These are phyloP conservation scores for Scolopax bukidnonensis DNA, from an alignment of 2,797 vertebrate genomes.

Conservation along the genomic window DNA sequence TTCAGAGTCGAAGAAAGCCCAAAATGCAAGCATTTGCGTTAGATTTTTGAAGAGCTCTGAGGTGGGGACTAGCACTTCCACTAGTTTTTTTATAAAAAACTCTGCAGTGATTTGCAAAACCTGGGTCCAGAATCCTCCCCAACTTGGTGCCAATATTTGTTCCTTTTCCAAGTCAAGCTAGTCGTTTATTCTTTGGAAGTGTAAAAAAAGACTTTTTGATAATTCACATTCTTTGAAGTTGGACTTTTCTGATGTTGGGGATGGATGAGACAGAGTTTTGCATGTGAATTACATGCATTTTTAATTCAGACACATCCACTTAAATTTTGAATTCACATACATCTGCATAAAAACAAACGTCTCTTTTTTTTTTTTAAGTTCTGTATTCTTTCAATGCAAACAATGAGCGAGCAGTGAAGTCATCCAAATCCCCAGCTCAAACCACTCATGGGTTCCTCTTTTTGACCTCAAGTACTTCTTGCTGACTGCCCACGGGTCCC, in stretches of 20 bases:
- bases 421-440: background rate
- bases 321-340: background rate
- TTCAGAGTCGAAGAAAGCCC: background rate
- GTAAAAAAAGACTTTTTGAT: background rate
- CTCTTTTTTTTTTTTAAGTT: background rate
- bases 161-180: background rate
- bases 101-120: background rate
- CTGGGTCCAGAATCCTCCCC: background rate
- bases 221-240: background rate
- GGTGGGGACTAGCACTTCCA: background rate
- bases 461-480: background rate
- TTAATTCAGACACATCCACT: background rate
- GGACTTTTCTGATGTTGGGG: background rate
- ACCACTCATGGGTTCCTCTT: background rate
- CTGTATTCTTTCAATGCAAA: background rate
- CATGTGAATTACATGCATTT: background rate
- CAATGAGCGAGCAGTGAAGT: background rate
- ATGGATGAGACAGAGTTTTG: background rate
- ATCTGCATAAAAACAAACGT: background rate
- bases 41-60: background rate
- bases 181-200: background rate
- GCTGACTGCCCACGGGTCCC: background rate
- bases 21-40: background rate
- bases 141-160: accelerated
- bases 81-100: background rate